Percentiles rank a stretch among this genome's conserved stretches.
phyloP scores from a whole-genome alignment of 2,113 vertebrate genomes.

The Dicrurus megarhynchus region DNA sequence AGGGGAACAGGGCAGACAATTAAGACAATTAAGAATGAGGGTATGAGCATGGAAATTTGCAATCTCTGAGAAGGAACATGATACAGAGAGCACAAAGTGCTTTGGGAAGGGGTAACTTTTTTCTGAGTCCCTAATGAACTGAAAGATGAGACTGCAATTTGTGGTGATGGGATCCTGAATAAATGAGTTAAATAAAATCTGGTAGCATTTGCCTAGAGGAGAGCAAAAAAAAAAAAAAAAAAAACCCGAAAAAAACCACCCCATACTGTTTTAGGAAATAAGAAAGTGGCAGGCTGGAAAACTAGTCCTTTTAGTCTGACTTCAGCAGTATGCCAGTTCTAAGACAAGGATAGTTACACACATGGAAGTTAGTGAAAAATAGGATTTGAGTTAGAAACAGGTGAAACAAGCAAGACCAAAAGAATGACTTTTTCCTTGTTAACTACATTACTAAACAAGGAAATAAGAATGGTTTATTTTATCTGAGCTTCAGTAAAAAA shows the following conservation, averaged over 20 bases:
- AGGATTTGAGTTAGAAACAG: background rate
- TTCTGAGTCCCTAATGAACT: background rate
- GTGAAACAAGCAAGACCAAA: background rate
- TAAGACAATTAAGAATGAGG: background rate
- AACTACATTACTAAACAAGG: background rate
- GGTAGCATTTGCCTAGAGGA: background rate
- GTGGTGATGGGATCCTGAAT: background rate
- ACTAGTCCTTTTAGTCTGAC: background rate
- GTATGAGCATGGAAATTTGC: background rate
- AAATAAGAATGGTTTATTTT: background rate
- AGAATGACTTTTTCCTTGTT: background rate
- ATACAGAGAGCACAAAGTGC: background rate
- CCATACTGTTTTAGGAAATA: background rate
- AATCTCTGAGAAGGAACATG: background rate
- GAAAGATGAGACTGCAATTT: background rate
- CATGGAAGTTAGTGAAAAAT: background rate
- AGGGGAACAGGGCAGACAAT: background rate
- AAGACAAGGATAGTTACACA: background rate
- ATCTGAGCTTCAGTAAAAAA: background rate
- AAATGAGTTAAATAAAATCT: background rate
- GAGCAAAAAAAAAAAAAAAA: too few relatives aligned
- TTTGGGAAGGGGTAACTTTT: background rate
- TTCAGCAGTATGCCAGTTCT: background rate
- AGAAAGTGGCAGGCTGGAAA: background rate
- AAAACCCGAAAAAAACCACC: too few relatives aligned